Conservation (phyloP, 92 coral and sea anemone genomes). For the Hydrozoanthus gracilis region DNA sequence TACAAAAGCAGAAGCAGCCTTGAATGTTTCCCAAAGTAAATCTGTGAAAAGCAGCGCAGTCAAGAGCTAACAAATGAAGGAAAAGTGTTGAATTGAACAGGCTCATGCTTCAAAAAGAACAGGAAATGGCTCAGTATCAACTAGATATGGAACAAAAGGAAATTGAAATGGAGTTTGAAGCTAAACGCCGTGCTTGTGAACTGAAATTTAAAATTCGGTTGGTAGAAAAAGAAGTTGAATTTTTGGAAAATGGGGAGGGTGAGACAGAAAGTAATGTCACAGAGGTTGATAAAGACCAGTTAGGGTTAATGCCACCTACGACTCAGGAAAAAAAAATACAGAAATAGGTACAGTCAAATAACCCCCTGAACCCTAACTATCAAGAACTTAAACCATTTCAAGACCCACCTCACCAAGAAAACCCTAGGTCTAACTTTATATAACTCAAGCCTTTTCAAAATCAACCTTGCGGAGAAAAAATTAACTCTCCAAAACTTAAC, state of each 20-base stretch:
- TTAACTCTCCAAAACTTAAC: not conserved
- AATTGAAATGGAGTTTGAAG: slow-evolving; percentile 48
- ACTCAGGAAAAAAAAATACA: slow-evolving; percentile 4
- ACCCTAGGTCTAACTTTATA: not conserved
- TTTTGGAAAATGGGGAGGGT: slow-evolving; percentile 31
- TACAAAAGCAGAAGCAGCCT: slow-evolving; percentile 10
- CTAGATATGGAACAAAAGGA: slow-evolving; percentile 44
- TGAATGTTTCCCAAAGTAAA: slow-evolving; percentile 33
- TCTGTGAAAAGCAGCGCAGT: slow-evolving; percentile 26
- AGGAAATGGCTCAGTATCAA: slow-evolving; percentile 49
- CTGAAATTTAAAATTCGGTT: slow-evolving; percentile 43
- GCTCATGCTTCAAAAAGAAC: slow-evolving; percentile 52
- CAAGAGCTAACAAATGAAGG: slow-evolving; percentile 16
- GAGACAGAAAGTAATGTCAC: slow-evolving; percentile 6
- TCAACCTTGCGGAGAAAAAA: not conserved
- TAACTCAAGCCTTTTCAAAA: not conserved
- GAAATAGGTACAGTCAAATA: not conserved
- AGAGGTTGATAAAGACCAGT: not conserved
- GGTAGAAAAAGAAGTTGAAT: slow-evolving; percentile 44
- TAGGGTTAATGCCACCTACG: slow-evolving; percentile 13
- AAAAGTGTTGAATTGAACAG: slow-evolving; percentile 21
- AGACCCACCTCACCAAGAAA: slow-evolving; percentile 12
- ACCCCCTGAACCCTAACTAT: not conserved
- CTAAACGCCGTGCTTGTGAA: slow-evolving; percentile 41
- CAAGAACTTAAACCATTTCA: not conserved